phyloP scores from a whole-genome alignment of 2,888 invertebrate genomes.

The Andrena minutula region DNA sequence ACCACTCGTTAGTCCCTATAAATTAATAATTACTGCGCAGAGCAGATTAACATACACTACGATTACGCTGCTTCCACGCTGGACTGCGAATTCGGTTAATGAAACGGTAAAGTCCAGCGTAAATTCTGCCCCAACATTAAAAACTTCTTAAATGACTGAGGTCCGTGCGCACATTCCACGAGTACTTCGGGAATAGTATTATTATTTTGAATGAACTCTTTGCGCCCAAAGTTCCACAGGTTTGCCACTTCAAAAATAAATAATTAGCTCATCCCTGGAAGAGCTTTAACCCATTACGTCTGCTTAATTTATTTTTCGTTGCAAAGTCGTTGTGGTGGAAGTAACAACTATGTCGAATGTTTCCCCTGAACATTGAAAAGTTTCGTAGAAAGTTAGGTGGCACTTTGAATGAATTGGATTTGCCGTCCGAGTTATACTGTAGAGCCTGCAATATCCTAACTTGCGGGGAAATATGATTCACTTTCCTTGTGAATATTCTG shows the following conservation, averaged over 20 bases:
- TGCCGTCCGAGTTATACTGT: too few relatives aligned
- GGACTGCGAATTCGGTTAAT: conserved; percentile 1
- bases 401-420: background rate
- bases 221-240: background rate
- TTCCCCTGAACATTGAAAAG: background rate
- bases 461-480: too few relatives aligned
- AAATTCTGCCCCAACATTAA: background rate
- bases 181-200: conserved; percentile 31
- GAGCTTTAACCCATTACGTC: background rate
- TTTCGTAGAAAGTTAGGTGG: background rate
- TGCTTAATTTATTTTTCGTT: background rate
- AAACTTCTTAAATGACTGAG: conserved; percentile 15
- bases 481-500: too few relatives aligned
- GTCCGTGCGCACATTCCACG: background rate
- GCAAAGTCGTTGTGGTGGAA: background rate
- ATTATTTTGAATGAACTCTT: conserved; percentile 12
- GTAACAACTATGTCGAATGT: conserved; percentile 2
- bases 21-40: conserved; percentile 3
- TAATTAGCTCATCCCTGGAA: conserved; percentile 25
- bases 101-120: background rate
- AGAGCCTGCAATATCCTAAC: too few relatives aligned
- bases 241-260: conserved; percentile 9
- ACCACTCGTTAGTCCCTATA: background rate
- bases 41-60: conserved; percentile 1
- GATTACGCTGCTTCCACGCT: background rate